Conservation (phyloP, 2,113 vertebrate genomes). For the Oncorhynchus gorbuscha region DNA sequence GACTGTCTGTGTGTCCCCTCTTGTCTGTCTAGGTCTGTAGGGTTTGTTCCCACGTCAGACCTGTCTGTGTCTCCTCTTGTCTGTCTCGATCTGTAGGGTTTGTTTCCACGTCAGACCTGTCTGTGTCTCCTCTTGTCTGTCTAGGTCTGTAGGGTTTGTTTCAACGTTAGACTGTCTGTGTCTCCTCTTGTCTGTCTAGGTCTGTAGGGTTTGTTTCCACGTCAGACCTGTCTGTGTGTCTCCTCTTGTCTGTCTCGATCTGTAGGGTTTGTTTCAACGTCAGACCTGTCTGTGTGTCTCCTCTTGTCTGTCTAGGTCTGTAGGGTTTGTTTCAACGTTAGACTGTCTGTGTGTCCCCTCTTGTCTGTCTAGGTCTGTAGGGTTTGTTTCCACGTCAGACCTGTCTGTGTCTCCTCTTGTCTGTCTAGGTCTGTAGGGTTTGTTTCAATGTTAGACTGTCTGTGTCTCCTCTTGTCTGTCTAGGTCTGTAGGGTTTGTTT, state of each 20-base stretch:
- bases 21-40: not conserved
- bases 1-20: not conserved
- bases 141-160: not conserved
- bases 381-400: not conserved
- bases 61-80: not conserved
- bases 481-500: not conserved
- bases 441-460: not conserved
- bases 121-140: not conserved
- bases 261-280: not conserved
- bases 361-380: not conserved
- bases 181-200: not conserved
- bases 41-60: not conserved
- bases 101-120: not conserved
- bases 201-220: not conserved
- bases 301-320: not conserved
- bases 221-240: no score
- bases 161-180: not conserved
- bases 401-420: not conserved
- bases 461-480: not conserved
- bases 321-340: not conserved
- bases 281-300: not conserved
- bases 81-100: not conserved
- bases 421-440: not conserved
- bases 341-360: not conserved
- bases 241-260: not conserved